Percentiles rank a stretch among this genome's conserved stretches.
These are phyloP conservation scores for Lethocerus indicus DNA, from an alignment of 1,140 invertebrate species.

Conservation along the genomic window DNA sequence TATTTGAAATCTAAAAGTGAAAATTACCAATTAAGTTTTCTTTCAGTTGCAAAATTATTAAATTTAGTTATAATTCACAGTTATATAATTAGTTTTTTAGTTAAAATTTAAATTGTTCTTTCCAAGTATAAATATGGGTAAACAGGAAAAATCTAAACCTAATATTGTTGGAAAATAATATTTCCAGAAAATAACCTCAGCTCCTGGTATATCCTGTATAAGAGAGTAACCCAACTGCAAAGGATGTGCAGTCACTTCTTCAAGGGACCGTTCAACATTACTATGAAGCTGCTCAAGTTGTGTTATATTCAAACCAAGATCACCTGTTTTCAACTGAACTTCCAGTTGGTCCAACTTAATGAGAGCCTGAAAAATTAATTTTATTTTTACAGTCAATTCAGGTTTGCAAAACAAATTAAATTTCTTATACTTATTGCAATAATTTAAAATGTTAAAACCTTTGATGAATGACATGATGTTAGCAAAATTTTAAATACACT, in stretches of 20 bases:
- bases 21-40: too few species aligned
- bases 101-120: too few species aligned
- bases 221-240: slow-evolving; percentile 49
- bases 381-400: too few species aligned
- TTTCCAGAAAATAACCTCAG: too few species aligned
- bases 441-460: background rate
- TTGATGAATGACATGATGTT: background rate
- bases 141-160: too few species aligned
- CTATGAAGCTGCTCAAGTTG: slow-evolving; percentile 46
- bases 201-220: slow-evolving; percentile 47
- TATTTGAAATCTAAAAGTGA: too few species aligned
- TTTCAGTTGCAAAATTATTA: too few species aligned
- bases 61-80: too few species aligned
- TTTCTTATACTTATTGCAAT: background rate
- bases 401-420: background rate
- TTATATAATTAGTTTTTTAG: too few species aligned
- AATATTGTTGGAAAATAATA: too few species aligned
- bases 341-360: slow-evolving; percentile 61
- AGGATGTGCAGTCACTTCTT: slow-evolving; percentile 40
- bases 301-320: slow-evolving; percentile 39
- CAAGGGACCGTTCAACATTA: slow-evolving; percentile 39
- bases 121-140: too few species aligned
- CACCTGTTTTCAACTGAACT: slow-evolving; percentile 48
- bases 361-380: slow-evolving; percentile 32
- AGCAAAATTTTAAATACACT: background rate